Evolutionary conservation across 2,113 vertebrate genomes (phyloP), one percentile per base, ranked within the genome.

Genomic region (Psilopsiagon aymara): DNA sequence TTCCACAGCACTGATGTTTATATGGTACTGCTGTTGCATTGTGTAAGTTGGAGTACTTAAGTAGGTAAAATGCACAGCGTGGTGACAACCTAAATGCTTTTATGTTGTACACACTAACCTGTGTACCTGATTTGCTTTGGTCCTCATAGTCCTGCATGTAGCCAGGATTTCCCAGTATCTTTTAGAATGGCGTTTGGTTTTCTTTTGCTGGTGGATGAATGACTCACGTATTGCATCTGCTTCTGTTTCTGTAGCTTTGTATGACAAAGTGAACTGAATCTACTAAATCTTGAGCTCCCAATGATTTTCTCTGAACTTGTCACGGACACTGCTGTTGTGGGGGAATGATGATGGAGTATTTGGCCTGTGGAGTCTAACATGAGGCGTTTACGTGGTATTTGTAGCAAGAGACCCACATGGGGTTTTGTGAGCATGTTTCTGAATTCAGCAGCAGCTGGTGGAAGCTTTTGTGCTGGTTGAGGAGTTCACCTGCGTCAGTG

Each of bases 101-200:
- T 43, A 13, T 55, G 2, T 60, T 79, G 17, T 21, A n/a, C 1
- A 0, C 13, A 1, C 4, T 74, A 55, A 35, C 16, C 14, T 53
- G 20, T 74, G 28, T 21, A 75, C 81, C 24, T 62, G 41, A 37
- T 83, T 94, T 81, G 10, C 35, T 67, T 51, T 81, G 11, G 7
- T 91, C 21, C 17, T 85, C 4, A 6, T 9, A 37, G 25, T 68
- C 2, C 11, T 79, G 44, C 41, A 19, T 0, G 0, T 9, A 86
- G 49, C 23, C 24, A 47, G 39, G 74, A 87, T 91, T 90, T 87
- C 66, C 24, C 18, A 41, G 6, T 86, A 5, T 63, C 11, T 86
- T 76, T 80, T 74, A 70, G 13, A 63, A 62, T 27, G 9, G 7
- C 13, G 13, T n/a, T 59, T 70, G 17, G 8, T 49, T 37, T 12